Base-by-base conservation (phyloP, 2,888 invertebrate species). In the Gerris lacustris region DNA sequence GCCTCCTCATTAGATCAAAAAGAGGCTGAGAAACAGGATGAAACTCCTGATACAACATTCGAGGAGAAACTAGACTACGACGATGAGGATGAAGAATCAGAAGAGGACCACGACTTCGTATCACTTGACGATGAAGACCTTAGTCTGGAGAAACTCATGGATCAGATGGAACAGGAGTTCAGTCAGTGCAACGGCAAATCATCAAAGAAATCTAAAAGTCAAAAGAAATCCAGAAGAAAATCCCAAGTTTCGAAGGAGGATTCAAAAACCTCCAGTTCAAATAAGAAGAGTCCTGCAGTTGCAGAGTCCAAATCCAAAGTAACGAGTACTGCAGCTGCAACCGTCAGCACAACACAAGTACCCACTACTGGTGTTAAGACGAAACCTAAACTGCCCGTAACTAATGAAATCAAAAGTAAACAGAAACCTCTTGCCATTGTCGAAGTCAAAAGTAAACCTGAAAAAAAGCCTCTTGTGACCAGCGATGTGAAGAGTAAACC, bases 81-180 rank as follows among this genome's bases (percentile, higher is more conserved):
- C 6, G 72, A 77, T 18, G 73, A 74, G 6, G 74, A 77, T 6
- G 75, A 76, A 11, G 80, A 80, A 74, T 79, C 78, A 15, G 77
- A 73, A n/a, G 74, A 73, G n/a, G 73, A 72, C 11, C 63, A 15
- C 68, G 64, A 64, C 17, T 64, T 64, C 5, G 64, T 64, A n/a
- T 64, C 64, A 9, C 70, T 71, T 6, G 73, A 72, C 45, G 70
- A 70, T 43, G 73, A 74, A 45, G 73, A 73, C 7, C 72, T 71
- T 44, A 74, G 74, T 47, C 45, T 74, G n/a, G 74, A 74, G 43
- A 71, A 72, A 44, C 69, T 74, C 0, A 74, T 74, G 74, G 74
- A 74, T 64, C 69, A 73, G 64, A 74, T 74, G 64, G 74, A 74
- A 69, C 66, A 74, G 66, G 74, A 74, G 63, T 69, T 72, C 11